Percentiles rank a stretch among this genome's conserved stretches.
These are phyloP conservation scores for Serranus cabrilla DNA, from an alignment of 2,797 vertebrate genomes.

Conservation along the genomic window DNA sequence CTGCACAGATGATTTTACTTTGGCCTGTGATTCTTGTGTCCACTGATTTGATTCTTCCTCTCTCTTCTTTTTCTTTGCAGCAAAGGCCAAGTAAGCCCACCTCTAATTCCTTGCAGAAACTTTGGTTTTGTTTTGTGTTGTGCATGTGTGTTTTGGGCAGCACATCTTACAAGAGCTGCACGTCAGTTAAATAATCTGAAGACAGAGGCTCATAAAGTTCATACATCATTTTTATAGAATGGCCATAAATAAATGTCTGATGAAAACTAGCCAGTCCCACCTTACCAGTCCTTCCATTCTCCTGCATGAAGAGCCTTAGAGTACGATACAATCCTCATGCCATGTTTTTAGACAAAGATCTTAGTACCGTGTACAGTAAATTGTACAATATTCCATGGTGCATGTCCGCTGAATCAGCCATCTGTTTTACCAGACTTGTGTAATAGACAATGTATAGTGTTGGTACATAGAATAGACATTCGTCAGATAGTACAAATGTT, in stretches of 20 bases:
- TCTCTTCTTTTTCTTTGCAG: constrained; percentile 77
- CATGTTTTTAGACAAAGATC: constrained; percentile 65
- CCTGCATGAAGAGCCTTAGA: constrained; percentile 77
- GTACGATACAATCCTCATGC: constrained; percentile 50
- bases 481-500: constrained; percentile 72
- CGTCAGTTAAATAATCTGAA: constrained; percentile 71
- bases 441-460: constrained; percentile 75
- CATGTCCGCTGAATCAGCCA: constrained; percentile 76
- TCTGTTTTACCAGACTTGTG: constrained; percentile 74
- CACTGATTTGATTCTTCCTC: constrained; percentile 63
- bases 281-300: constrained; percentile 56
- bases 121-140: constrained; percentile 84
- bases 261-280: constrained; percentile 56
- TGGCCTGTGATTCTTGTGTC: constrained; percentile 33
- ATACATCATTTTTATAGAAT: constrained; percentile 53
- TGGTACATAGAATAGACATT: constrained; percentile 69
- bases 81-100: constrained; percentile 77
- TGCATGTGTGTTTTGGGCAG: constrained; percentile 85
- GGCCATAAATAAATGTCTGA: constrained; percentile 56
- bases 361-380: constrained; percentile 68
- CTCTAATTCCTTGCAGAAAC: constrained; percentile 75
- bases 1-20: constrained; percentile 44
- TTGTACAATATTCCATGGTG: constrained; percentile 75
- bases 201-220: constrained; percentile 60
- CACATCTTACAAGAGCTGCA: constrained; percentile 83